Percentiles rank a stretch among this genome's conserved stretches.
Conservation (phyloP, 2,113 vertebrate species). For the Oceanites oceanicus region DNA sequence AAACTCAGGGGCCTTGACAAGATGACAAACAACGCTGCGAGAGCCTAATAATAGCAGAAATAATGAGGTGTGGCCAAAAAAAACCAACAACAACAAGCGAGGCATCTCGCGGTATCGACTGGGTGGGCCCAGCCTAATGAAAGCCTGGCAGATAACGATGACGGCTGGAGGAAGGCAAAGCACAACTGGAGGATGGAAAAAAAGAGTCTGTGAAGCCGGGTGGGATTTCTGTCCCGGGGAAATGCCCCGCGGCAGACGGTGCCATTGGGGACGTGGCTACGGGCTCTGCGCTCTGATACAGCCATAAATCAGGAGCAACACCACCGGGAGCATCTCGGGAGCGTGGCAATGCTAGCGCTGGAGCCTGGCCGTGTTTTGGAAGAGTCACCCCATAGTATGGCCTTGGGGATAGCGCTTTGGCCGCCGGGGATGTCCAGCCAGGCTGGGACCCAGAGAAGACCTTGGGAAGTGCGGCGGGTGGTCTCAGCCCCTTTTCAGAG, state of each 20-base stretch:
- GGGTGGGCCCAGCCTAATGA: background rate
- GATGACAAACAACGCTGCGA: constrained; percentile 51
- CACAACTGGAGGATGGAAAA: background rate
- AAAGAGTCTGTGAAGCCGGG: rapidly evolving
- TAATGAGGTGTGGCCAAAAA: constrained; percentile 21
- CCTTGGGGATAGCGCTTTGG: background rate
- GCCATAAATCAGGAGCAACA: background rate
- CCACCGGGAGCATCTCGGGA: background rate
- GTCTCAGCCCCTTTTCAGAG: background rate
- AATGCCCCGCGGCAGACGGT: rapidly evolving
- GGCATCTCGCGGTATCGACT: background rate
- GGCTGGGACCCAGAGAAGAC: background rate
- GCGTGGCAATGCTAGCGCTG: background rate
- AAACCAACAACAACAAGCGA: background rate
- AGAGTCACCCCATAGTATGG: background rate
- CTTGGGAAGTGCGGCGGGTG: background rate
- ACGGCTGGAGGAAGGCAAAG: background rate
- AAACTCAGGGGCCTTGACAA: constrained; percentile 62
- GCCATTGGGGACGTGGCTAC: rapidly evolving
- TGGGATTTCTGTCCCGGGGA: background rate
- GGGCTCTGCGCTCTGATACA: background rate
- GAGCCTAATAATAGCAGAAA: constrained; percentile 46
- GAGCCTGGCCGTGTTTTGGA: background rate
- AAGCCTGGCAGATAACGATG: background rate
- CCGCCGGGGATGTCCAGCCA: background rate